Conservation (phyloP, 2,113 vertebrate genomes). For the Speoplatyrhinus poulsoni region DNA sequence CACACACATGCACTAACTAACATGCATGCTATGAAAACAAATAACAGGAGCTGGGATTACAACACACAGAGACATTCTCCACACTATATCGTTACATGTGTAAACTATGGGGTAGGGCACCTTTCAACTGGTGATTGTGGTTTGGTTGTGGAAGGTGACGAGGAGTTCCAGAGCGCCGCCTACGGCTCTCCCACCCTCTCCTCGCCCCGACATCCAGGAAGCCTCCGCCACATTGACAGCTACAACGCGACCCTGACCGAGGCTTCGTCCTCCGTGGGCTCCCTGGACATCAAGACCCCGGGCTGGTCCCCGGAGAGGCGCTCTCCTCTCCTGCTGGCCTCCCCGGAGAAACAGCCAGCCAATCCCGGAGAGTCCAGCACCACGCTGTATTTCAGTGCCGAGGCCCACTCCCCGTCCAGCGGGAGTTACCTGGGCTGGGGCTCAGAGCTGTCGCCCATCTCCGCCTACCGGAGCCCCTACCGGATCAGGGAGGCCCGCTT, state of each 20-base stretch:
- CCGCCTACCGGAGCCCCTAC: slow-evolving; percentile 70
- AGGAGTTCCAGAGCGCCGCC: slow-evolving; percentile 70
- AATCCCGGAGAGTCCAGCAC: slow-evolving; percentile 57
- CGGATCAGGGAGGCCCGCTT: slow-evolving; percentile 72
- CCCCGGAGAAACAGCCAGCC: slow-evolving; percentile 52
- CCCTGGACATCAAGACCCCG: slow-evolving; percentile 71
- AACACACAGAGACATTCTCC: background rate
- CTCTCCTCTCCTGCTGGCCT: slow-evolving; percentile 57
- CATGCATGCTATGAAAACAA: background rate
- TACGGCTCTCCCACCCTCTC: slow-evolving; percentile 66
- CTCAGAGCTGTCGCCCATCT: slow-evolving; percentile 73
- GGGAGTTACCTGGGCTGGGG: slow-evolving; percentile 75
- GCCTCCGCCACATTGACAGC: slow-evolving; percentile 67
- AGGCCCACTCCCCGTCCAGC: slow-evolving; percentile 66
- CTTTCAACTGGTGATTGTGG: background rate
- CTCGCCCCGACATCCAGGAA: slow-evolving; percentile 49
- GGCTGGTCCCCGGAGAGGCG: slow-evolving; percentile 68
- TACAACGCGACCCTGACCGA: slow-evolving; percentile 50
- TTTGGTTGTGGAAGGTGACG: slow-evolving; percentile 57
- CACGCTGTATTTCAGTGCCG: slow-evolving; percentile 67
- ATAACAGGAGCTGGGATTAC: background rate
- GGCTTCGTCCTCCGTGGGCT: slow-evolving; percentile 59
- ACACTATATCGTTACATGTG: too few relatives aligned
- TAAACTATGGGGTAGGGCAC: too few relatives aligned
- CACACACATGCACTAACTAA: too few relatives aligned